Base-by-base conservation (phyloP, 2,113 vertebrate species). In the Neotoma lepida region DNA sequence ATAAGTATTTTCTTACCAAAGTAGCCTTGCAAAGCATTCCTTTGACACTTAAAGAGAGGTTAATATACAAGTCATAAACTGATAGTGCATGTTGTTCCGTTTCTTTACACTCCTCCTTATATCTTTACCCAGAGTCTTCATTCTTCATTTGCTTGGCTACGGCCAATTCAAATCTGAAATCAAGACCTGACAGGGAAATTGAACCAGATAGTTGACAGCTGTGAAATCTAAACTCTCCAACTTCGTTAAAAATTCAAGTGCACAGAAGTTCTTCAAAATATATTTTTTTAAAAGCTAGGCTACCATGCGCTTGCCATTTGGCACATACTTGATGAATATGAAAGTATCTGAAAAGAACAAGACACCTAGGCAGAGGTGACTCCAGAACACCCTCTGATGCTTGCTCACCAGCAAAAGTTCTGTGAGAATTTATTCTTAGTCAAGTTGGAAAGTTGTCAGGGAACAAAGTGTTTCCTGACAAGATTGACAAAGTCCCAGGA, bases 391-490 rank as follows among this genome's bases (percentile, higher is more conserved):
- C 74, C 54, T 95, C 71, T 94, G 77, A 89, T 86, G 86, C 91
- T 96, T 96, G 28, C 56, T 78, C 63, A 86, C 15, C 68, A 51
- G 58, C 58, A 64, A 89, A 95, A 91, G 20, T 94, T 96, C 91
- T 64, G 22, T 84, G 58, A 94, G 86, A 81, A 93, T 91, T 95
- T 94, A 82, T 86, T 93, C 85, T 86, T 77, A 87, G 82, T 66
- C 33, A 78, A 91, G 10, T 87, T 92, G 56, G 39, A 86, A 92
- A 96, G 82, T 63, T 86, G 49, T 73, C 88, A 94, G 82, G 82
- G 54, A 94, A 93, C 14, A 51, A 92, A 94, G n/a, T 92, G 33
- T 82, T 96, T 78, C 87, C 82, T 87, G 84, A 54, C 46, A 73
- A 88, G 68, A 63, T 15, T 85, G 78, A 89, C 90, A 90, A 76